Base-by-base conservation (phyloP, 1,140 invertebrate species). In the Notospermus geniculatus region DNA sequence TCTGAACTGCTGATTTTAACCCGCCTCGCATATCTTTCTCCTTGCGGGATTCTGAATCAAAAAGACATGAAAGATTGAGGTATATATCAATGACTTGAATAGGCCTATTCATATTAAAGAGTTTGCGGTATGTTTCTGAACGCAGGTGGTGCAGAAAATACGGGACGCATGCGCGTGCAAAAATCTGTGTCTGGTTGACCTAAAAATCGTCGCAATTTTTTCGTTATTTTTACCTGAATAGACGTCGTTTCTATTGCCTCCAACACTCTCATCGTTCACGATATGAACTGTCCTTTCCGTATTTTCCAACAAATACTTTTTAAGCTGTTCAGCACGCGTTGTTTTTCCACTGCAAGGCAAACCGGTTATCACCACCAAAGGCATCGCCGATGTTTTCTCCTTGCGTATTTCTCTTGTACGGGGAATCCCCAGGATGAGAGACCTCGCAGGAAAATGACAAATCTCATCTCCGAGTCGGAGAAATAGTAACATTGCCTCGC, bases 281-380 rank as follows among this genome's bases (percentile, higher is more conserved):
- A 93, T 77, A 68, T 88, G 82, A 5, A 92, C 89, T 66, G 2
- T 89, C 89, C 1, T 82, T 80, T 54, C 85, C 83, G 28, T 82
- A 78, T 17, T 82, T 77, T 66, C 84, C 78, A 15, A 7, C 39
- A 95, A 89, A 79, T 86, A 90, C 13, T 87, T 74, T 66, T 87
- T 85, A 50, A 96, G 74, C 81, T 92, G 85, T 25, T 80, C 73
- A 0, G 88, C 81, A 71, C 89, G 83, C 2, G 78, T 88, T 0
- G 90, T 89, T 86, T 96, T 97, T 0, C 92, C 92, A 83, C 90
- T 92, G 17, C 87, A 87, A 9, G 93, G 93, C 57, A 88, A 86
- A 1, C 93, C 93, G 70, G 90, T 91, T 63, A 96, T 84, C 59
- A 95, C 83, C 57, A 95, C 87, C 68, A 95, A 83, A 55, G 93